Evolutionary conservation across 2,888 invertebrate species (phyloP), one percentile per base, ranked within the genome.

Genomic region (Odontothrips loti): DNA sequence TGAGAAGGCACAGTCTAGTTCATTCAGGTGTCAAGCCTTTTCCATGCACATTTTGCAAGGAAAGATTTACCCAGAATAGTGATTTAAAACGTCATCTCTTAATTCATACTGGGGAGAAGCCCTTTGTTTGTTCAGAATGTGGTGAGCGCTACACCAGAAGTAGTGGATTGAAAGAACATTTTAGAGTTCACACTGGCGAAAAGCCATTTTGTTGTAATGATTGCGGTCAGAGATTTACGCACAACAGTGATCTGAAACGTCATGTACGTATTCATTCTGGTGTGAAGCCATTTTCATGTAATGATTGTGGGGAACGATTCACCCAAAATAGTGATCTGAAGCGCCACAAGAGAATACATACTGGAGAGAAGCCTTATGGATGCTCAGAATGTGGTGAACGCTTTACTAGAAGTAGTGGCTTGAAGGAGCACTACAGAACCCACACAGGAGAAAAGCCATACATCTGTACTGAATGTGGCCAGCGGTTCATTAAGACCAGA

Each of bases 1-100:
- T 89, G 3, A 87, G 88, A 34, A 87, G 86, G 27, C 90, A 90
- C 82, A 84, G 84, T 17, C 88, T 88, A 83, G 87, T 89, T 58
- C 89, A 90, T 83, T 84, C 85, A 47, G 85, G 89, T 0, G 87
- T 87, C 80, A 83, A 84, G 80, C 84, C 84, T 8, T 86, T 86
- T 80, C 84, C 85, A 0, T 89, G 89, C 83, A 82, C 79, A 0
- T 79, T 86, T 82, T 90, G 90, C 84, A 86, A 86, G 27, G 89
- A 89, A 85, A 89, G 89, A 0, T 89, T 89, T 84, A 88, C 89
- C 0, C 88, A 89, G 20, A 89, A 89, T 82, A 88, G 87, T 81
- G 88, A 88, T 11, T 84, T 89, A 6, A 87, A 88, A 27, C 87
- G 86, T 23, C 90, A 90, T 83, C 84, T 84, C 20, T 88, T 88